Evolutionary conservation across 92 coral and sea anemone genomes (phyloP).

Genomic region (Zoanthus sociatus): DNA sequence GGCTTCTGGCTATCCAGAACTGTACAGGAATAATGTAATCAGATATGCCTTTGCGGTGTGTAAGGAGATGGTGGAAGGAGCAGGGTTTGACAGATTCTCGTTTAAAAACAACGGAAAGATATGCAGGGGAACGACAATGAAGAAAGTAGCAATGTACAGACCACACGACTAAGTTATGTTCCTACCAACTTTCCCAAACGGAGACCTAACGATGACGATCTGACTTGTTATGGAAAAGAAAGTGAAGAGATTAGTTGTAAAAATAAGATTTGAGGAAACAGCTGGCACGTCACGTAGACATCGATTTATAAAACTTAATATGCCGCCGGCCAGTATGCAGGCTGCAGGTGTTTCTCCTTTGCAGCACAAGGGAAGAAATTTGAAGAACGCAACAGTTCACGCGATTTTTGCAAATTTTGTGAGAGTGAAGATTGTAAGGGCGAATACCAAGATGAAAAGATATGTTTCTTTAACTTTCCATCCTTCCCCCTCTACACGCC

Average conservation of each 20-base stretch:
- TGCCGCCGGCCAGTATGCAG: neutral
- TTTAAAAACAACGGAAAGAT: neutral
- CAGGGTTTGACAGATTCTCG: neutral
- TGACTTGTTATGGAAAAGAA: neutral
- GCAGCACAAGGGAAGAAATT: neutral
- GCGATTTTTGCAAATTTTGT: neutral
- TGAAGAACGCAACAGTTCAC: neutral
- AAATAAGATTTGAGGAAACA: neutral
- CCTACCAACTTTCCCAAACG: neutral
- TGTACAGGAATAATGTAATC: neutral
- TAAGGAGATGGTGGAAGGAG: neutral
- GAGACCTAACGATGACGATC: neutral
- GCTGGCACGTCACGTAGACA: neutral
- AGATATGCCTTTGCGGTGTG: neutral
- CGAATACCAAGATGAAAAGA: neutral
- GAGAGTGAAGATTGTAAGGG: neutral
- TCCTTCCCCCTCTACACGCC: too few species aligned
- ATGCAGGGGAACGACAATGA: neutral
- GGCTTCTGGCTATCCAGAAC: constrained; percentile 29
- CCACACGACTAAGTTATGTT: neutral
- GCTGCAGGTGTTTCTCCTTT: neutral
- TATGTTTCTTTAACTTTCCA: too few species aligned
- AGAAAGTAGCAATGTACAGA: neutral
- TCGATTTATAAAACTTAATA: neutral
- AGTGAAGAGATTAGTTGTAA: neutral